phyloP scores from a whole-genome alignment of 2,113 vertebrate species.

The Ptychochromis oligacanthus region DNA sequence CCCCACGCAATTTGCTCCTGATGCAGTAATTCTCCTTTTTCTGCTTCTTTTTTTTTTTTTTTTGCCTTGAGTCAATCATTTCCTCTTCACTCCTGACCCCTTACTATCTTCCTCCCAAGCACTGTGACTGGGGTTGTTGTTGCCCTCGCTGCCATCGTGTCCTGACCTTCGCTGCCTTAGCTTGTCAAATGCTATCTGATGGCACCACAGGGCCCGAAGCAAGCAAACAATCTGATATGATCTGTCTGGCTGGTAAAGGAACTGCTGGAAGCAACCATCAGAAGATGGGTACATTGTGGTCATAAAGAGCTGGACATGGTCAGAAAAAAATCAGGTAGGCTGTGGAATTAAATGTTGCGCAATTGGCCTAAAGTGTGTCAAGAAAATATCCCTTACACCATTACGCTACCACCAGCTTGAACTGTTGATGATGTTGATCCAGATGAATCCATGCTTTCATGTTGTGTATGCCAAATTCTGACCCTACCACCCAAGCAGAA shows the following conservation, averaged over 20 bases:
- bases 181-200: slow-evolving; percentile 64
- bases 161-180: slow-evolving; percentile 62
- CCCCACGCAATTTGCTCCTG: too few species aligned
- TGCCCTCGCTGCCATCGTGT: slow-evolving; percentile 36
- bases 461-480: neutral
- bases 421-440: too few species aligned
- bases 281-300: too few species aligned
- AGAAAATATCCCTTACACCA: neutral
- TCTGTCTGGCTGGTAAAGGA: slow-evolving; percentile 45
- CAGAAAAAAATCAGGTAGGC: too few species aligned
- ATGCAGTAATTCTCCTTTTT: too few species aligned
- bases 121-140: slow-evolving; percentile 27
- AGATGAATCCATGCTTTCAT: neutral
- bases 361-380: neutral
- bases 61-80: slow-evolving; percentile 2
- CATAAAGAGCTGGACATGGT: too few species aligned
- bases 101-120: neutral
- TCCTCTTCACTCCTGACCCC: slow-evolving; percentile 24
- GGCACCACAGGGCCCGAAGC: slow-evolving; percentile 33
- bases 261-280: neutral
- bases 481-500: too few species aligned
- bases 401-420: too few species aligned
- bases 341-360: too few species aligned
- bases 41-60: accelerated
- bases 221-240: slow-evolving; percentile 41